phyloP scores from a whole-genome alignment of 2,888 invertebrate genomes.

The Disparrhopalites patrizii region DNA sequence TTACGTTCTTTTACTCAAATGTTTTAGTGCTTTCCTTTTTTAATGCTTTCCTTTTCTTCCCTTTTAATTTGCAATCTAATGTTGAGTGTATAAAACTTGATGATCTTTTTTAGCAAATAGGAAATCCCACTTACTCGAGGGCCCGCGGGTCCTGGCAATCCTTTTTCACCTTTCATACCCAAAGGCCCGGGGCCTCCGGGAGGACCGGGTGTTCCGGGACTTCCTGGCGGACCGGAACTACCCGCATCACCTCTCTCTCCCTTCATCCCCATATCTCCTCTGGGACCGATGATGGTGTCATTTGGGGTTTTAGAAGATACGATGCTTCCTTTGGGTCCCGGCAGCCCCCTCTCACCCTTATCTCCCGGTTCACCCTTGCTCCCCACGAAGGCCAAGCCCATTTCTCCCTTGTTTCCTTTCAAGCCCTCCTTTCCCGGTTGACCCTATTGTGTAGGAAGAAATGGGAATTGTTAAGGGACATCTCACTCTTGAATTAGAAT shows the following conservation, averaged over 20 bases:
- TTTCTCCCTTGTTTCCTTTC: conserved; percentile 64
- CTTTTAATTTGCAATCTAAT: too few species aligned
- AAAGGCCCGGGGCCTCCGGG: conserved; percentile 62
- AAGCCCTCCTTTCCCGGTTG: conserved; percentile 64
- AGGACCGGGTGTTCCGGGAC: conserved; percentile 23
- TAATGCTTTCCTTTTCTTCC: too few species aligned
- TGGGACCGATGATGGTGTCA: conserved; percentile 47
- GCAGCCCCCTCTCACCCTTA: conserved; percentile 53
- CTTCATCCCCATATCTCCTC: conserved; percentile 50
- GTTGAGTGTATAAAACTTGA: too few species aligned
- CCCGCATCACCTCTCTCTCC: conserved; percentile 68
- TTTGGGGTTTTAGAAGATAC: neutral
- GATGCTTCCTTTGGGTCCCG: conserved; percentile 53
- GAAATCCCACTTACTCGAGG: conserved; percentile 62
- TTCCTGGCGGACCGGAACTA: conserved; percentile 58
- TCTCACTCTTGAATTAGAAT: neutral
- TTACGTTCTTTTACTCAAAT: too few species aligned
- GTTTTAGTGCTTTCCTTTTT: too few species aligned
- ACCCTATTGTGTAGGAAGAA: conserved; percentile 59
- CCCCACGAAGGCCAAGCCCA: conserved; percentile 61
- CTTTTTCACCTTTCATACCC: conserved; percentile 82
- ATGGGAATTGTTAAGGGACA: too few species aligned
- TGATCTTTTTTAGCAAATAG: too few species aligned
- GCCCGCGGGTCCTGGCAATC: conserved; percentile 75
- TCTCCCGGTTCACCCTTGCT: conserved; percentile 65